Evolutionary conservation across 37 sponge, comb jelly and placozoan genomes (phyloP), one percentile per base, ranked within the genome.

Genomic region (Agelas oroides): DNA sequence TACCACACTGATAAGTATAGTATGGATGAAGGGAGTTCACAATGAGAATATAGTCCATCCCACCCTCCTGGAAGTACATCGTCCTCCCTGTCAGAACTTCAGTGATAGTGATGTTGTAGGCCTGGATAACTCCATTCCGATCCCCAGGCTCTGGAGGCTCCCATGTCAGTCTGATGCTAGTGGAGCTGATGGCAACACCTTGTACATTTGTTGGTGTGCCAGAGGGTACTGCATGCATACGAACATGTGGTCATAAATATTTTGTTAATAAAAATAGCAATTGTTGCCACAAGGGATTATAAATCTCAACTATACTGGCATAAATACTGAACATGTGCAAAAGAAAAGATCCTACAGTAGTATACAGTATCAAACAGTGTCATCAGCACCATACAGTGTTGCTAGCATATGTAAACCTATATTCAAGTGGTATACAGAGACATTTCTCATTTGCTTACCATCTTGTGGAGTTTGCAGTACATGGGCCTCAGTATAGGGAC

Each of bases 81-180:
- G 35, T 8, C 3, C 6, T 46, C 46, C 21, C 24, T 12, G 58
- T 75, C 28, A 55, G 30, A 11, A 5, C 35, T 16, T 52, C 76
- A 32, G 32, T 64, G 12, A 88, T 76, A 5, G 15, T 38, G 19
- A 79, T 27, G 20, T 52, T 12, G 40, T 88, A 88, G 75, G 18
- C 11, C 20, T 40, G 32, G 65, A 88, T 88, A 75, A 88, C 33
- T 38, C 88, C 88, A 75, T 88, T 88, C 37, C 75, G 81, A 21
- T 62, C 46, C 2, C 30, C 59, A 0, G 24, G 30, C 18, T n/a
- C 41, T 25, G 88, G 88, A 71, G 87, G 61, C 6, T 59, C 32
- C 87, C 87, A 86, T 5, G 41, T 59, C 24, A 86, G 20, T 32
- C 31, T 21, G 19, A 81, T 41, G 58, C 70, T 69, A 25, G 59